Base-by-base conservation (phyloP, 2,113 vertebrate genomes). In the Genyomyrus donnyi region DNA sequence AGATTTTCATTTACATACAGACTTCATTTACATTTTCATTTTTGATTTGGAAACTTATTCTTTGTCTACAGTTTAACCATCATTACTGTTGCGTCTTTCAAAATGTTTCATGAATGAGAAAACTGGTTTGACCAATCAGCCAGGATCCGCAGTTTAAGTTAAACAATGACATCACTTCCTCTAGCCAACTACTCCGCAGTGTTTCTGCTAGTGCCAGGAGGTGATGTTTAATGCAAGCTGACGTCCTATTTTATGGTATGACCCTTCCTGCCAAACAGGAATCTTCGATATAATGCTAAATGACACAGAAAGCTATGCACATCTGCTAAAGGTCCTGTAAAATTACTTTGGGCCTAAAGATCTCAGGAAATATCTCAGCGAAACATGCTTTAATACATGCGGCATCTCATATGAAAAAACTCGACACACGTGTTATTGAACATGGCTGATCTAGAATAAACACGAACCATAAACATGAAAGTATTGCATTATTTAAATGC, bases 81-180 rank as follows among this genome's bases (percentile, higher is more conserved):
- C 39, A 42, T 42, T 42, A 39, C 74, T 80, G 74, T 80, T 17
- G 17, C 13, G 13, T 19, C n/a, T 77, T 39, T 80, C 39, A 17
- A 77, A 77, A 39, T 10, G 15, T 77, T n/a, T 80, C 5, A 42
- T 19, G 35, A 6, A 80, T 39, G 35, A 39, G 6, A 80, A 80
- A 80, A 6, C 13, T 35, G 35, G 35, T 80, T 80, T 80, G 35
- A 80, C 35, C 74, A 80, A 42, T 88, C 53, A 58, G 10, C 31
- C 53, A 21, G 42, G 19, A 19, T 15, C 19, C 19, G 11, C 52
- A 42, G 17, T 19, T 88, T 21, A 58, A 21, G 21, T 35, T n/a
- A 88, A 42, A 80, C 74, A 13, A 88, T 88, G 87, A 88, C 87
- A 88, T 88, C 87, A 88, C 87, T 88, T 88, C 87, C 87, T 58